A percentile compares a stretch with the other conserved stretches of the same genome.
Conservation (phyloP, 2,797 vertebrate genomes). For the Salmo trutta region DNA sequence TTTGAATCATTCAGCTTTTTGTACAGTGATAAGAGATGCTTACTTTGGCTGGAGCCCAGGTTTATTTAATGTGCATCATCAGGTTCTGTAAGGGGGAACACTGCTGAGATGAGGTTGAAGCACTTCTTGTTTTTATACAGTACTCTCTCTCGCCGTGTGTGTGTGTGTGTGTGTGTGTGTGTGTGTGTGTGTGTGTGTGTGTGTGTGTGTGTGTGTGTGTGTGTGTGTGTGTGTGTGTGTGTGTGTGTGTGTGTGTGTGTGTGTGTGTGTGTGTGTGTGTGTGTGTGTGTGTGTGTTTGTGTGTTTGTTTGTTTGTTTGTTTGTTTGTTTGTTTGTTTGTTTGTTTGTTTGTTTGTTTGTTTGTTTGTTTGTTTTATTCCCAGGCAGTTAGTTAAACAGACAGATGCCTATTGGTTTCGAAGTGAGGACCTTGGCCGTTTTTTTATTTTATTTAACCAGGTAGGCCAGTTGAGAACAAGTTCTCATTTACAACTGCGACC, state of each 20-base stretch:
- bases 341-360: no score
- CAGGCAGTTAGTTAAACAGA: not conserved
- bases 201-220: constrained; percentile 12
- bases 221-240: constrained; percentile 11
- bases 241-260: constrained; percentile 14
- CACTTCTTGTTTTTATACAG: not conserved
- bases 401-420: not conserved
- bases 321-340: not conserved
- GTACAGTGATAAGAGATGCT: constrained; percentile 39
- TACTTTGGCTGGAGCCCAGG: constrained; percentile 19
- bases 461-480: no score
- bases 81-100: not conserved
- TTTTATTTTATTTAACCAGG: no score
- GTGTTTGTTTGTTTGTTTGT: not conserved
- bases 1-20: constrained; percentile 59
- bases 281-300: constrained; percentile 9
- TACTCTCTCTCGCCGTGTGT: constrained; percentile 11
- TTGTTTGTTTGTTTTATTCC: not conserved
- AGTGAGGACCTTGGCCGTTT: not conserved
- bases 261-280: not conserved
- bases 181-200: constrained; percentile 10
- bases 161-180: constrained; percentile 10
- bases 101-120: not conserved
- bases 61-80: constrained; percentile 18
- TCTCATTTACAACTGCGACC: no score